These are phyloP conservation scores for Drosophila putrida DNA, from an alignment of 2,888 invertebrate species.

Conservation along the genomic window DNA sequence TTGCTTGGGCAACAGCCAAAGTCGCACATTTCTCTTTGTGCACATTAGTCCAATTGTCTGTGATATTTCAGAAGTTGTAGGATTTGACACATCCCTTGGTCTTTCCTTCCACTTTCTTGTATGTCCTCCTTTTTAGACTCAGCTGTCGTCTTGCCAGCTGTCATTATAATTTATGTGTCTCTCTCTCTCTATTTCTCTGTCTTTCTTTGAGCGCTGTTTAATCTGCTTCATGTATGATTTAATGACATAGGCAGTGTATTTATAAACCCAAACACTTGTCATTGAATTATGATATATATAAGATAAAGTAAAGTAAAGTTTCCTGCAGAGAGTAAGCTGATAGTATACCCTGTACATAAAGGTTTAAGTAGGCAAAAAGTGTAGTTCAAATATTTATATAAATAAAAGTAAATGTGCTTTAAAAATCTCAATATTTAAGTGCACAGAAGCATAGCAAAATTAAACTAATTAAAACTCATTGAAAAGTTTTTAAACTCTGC, in stretches of 20 bases:
- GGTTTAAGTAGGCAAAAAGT: too few species aligned
- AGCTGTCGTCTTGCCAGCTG: conserved; percentile 29
- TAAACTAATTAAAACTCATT: too few species aligned
- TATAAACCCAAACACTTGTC: conserved; percentile 34
- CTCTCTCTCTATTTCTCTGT: not conserved
- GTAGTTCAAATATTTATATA: too few species aligned
- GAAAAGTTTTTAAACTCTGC: too few species aligned
- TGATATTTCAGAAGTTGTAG: conserved; percentile 28
- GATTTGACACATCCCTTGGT: conserved; percentile 11
- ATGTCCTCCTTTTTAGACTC: not conserved
- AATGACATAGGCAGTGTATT: conserved; percentile 38
- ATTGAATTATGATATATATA: conserved; percentile 34
- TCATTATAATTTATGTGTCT: conserved; percentile 57
- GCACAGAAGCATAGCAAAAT: too few species aligned
- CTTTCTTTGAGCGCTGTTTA: conserved; percentile 37
- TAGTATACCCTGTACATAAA: not conserved
- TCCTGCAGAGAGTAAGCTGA: not conserved
- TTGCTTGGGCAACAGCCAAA: conserved; percentile 23
- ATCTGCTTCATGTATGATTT: conserved; percentile 56
- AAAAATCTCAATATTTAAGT: too few species aligned
- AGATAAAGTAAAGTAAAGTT: not conserved
- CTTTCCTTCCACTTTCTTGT: not conserved
- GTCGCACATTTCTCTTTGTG: not conserved
- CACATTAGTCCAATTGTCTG: conserved; percentile 42
- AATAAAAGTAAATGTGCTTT: too few species aligned